phyloP scores from a whole-genome alignment of 2,113 vertebrate genomes.

The Nestor notabilis region DNA sequence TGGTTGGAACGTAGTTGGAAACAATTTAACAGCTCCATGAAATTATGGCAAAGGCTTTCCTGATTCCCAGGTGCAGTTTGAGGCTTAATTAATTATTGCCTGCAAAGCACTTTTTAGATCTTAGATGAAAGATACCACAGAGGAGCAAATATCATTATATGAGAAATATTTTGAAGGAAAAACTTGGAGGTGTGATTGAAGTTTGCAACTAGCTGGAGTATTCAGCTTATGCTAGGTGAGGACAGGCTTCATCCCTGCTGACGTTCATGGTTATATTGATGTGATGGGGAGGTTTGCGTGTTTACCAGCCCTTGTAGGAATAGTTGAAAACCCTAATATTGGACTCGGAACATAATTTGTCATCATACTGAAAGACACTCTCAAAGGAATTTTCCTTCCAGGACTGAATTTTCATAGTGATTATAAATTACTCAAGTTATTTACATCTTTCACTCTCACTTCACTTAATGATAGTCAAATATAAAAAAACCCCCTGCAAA shows the following conservation, averaged over 20 bases:
- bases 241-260: not conserved
- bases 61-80: not conserved
- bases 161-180: not conserved
- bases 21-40: not conserved
- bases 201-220: not conserved
- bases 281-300: not conserved
- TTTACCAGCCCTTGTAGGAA: not conserved
- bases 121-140: not conserved
- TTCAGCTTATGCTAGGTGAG: not conserved
- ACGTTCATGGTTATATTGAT: rapidly evolving
- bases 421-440: slow-evolving; percentile 37
- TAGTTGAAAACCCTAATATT: not conserved
- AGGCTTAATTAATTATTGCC: not conserved
- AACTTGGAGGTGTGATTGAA: not conserved
- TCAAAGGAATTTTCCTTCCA: not conserved
- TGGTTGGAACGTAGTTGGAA: not conserved
- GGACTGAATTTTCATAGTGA: not conserved
- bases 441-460: slow-evolving; percentile 30
- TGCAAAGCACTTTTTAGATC: not conserved
- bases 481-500: not conserved
- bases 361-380: not conserved
- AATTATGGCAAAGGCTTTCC: not conserved
- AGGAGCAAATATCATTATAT: not conserved
- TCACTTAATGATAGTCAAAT: slow-evolving; percentile 35
- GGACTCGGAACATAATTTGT: not conserved